Conservation (phyloP, 2,888 invertebrate genomes). For the Leucoma salicis region DNA sequence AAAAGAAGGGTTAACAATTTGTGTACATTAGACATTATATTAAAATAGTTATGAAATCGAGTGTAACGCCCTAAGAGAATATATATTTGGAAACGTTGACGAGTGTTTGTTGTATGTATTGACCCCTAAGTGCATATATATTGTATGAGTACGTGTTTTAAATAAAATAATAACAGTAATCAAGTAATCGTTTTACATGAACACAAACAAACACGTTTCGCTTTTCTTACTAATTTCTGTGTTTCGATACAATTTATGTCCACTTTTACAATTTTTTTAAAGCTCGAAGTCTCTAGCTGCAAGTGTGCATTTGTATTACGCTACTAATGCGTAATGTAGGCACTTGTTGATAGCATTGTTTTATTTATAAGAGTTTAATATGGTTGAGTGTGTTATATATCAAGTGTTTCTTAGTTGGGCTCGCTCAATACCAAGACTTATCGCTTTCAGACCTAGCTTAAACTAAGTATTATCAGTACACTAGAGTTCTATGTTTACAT, state of each 20-base stretch:
- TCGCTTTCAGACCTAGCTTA: constrained; percentile 71
- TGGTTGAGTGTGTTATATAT: constrained; percentile 69
- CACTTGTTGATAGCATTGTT: constrained; percentile 17
- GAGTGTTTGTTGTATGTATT: constrained; percentile 76
- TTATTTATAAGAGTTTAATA: constrained; percentile 47
- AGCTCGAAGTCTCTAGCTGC: constrained; percentile 36
- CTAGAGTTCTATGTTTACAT: constrained; percentile 67
- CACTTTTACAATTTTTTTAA: constrained; percentile 27
- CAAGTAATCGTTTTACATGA: constrained; percentile 57
- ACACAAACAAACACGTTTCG: constrained; percentile 70
- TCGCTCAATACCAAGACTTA: constrained; percentile 81
- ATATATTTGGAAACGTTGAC: constrained; percentile 79
- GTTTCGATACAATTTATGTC: constrained; percentile 33
- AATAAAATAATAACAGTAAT: constrained; percentile 54
- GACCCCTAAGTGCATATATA: constrained; percentile 66
- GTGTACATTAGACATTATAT: constrained; percentile 77
- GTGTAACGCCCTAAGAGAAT: constrained; percentile 75
- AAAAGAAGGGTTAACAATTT: constrained; percentile 68
- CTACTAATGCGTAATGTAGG: constrained; percentile 13
- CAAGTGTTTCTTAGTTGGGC: constrained; percentile 74
- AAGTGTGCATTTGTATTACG: constrained; percentile 44
- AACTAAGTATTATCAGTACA: constrained; percentile 71
- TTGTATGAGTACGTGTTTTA: constrained; percentile 64
- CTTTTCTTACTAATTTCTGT: constrained; percentile 50
- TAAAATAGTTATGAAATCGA: constrained; percentile 71